Conservation (phyloP, 1,140 invertebrate species). For the Lethrus apterus region DNA sequence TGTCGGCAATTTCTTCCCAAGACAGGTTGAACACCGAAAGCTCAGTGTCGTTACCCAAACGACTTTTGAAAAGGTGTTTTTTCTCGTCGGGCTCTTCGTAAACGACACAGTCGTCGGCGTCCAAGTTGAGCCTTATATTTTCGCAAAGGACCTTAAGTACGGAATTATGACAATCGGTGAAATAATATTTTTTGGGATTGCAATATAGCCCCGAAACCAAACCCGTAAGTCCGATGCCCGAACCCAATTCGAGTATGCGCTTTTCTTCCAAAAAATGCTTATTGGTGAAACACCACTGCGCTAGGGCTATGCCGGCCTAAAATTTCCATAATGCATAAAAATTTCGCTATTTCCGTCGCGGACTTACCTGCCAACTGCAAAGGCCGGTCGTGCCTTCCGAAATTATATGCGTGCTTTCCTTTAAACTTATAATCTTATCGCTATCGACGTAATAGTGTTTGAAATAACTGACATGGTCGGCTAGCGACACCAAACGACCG, state of each 20-base stretch:
- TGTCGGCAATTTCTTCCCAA: conserved; percentile 41
- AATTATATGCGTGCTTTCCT: conserved; percentile 29
- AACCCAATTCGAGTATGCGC: conserved; percentile 50
- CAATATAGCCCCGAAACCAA: conserved; percentile 43
- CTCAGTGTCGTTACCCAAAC: no score
- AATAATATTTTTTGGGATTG: conserved; percentile 43
- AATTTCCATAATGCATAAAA: conserved; percentile 16
- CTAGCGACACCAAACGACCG: conserved; percentile 37
- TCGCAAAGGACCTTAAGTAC: conserved; percentile 44
- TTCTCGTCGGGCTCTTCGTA: no score
- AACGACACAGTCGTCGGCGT: no score
- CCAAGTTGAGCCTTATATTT: conserved; percentile 42
- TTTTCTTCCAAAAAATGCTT: conserved; percentile 38
- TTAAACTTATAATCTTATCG: conserved; percentile 39
- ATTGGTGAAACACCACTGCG: conserved; percentile 48
- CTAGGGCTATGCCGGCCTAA: conserved; percentile 45
- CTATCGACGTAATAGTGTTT: conserved; percentile 42
- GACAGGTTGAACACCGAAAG: conserved; percentile 42
- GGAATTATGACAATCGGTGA: conserved; percentile 47
- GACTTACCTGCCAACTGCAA: conserved; percentile 16
- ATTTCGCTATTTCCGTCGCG: background rate
- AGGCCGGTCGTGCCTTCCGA: conserved; percentile 18
- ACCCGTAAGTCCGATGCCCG: conserved; percentile 50
- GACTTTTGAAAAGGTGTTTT: no score
- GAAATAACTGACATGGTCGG: conserved; percentile 36